A percentile compares a stretch with the other conserved stretches of the same genome.
These are phyloP conservation scores for Archips crataeganus DNA, from an alignment of 2,888 invertebrate genomes.

Conservation along the genomic window DNA sequence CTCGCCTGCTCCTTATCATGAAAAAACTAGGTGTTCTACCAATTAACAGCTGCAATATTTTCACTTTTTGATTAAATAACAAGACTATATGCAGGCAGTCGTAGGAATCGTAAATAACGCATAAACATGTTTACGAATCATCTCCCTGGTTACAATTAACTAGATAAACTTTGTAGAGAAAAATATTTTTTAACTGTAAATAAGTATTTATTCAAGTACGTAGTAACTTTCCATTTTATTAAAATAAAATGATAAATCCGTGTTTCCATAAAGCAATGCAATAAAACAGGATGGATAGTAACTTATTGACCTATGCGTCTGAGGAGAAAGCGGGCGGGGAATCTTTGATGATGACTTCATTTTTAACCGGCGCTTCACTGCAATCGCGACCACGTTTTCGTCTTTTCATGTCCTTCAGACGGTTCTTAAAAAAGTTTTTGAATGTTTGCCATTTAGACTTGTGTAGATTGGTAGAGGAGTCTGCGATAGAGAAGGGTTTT, in stretches of 20 bases:
- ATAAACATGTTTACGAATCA: slow-evolving; percentile 12
- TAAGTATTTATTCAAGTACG: background rate
- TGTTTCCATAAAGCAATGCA: background rate
- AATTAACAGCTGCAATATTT: background rate
- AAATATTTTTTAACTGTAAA: background rate
- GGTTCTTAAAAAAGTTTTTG: slow-evolving; percentile 56
- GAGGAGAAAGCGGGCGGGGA: background rate
- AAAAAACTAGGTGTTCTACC: background rate
- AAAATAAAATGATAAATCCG: background rate
- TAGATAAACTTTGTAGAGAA: background rate
- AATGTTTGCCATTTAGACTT: slow-evolving; percentile 66
- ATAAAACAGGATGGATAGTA: background rate
- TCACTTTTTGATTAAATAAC: background rate
- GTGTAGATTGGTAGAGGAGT: slow-evolving; percentile 59
- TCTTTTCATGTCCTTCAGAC: slow-evolving; percentile 49
- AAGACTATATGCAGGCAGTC: background rate
- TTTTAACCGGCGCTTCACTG: slow-evolving; percentile 44
- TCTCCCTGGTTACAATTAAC: background rate
- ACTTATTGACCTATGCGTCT: background rate
- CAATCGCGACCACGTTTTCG: slow-evolving; percentile 9
- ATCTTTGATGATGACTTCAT: slow-evolving; percentile 25
- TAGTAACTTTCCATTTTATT: background rate
- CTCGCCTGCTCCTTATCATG: too few species aligned
- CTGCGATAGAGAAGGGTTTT: slow-evolving; percentile 64
- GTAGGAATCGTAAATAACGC: background rate